Evolutionary conservation across 2,888 invertebrate species (phyloP), one percentile per base, ranked within the genome.

Genomic region (Diarsia brunnea): DNA sequence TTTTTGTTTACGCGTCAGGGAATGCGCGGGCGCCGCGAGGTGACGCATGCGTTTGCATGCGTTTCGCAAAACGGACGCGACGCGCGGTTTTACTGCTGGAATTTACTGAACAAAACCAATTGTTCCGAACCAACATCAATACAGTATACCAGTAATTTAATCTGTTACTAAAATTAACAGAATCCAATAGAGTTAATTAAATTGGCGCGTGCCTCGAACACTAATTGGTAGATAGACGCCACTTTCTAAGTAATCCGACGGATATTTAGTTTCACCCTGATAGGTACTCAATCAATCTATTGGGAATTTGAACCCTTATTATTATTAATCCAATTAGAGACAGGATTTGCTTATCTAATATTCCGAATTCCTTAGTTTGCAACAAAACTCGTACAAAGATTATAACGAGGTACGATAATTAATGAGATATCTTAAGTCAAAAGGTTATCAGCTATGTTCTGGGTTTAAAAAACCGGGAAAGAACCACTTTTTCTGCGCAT

Each of bases 11-110:
- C 86, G 78, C 82, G 85, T 77, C 79, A 84, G 89, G 90, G 92
- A 92, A 92, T 92, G 91, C 88, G 84, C 87, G 47, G 3, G 69
- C 69, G n/a, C 27, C n/a, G 47, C 64, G 87, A 79, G 83, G 86
- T 94, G 94, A 93, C 93, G 94, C 93, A 93, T 86, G 65, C 86
- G 89, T 89, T 92, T 92, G 91, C 91, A 91, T 89, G 91, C 82
- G 84, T 79, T 93, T 93, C 92, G 91, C 91, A 85, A 89, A 92
- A 91, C 88, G 81, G 84, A 85, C 83, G 82, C 73, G 69, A 70
- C 84, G 78, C 79, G 79, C 82, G 75, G 53, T 78, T 64, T 72
- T 78, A 61, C 77, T 79, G 66, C 85, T 85, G 76, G 66, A 79
- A 77, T 81, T 83, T 68, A 65, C 73, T 69, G 77, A 70, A 70